These are phyloP conservation scores for Drosophila ironensis DNA, from an alignment of 1,140 invertebrate species.

Conservation along the genomic window DNA sequence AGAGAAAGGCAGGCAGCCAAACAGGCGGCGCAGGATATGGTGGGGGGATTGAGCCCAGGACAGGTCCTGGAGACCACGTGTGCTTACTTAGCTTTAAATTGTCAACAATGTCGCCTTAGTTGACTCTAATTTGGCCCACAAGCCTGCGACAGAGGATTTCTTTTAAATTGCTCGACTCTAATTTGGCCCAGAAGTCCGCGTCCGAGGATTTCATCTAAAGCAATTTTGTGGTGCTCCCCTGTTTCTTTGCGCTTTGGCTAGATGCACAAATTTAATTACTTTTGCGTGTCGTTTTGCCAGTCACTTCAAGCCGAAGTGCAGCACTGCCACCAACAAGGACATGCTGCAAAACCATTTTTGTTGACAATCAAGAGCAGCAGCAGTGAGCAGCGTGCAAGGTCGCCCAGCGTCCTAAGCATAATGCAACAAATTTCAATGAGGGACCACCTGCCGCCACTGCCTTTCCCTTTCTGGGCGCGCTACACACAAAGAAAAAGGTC, in stretches of 20 bases:
- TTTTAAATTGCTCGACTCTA: background rate
- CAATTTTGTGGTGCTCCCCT: too few relatives aligned
- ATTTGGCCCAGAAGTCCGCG: background rate
- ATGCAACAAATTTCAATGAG: constrained; percentile 77
- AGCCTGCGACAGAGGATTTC: constrained; percentile 10
- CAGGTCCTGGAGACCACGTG: constrained; percentile 15
- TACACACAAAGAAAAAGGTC: background rate
- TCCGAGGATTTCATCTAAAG: too few relatives aligned
- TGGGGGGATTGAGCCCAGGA: background rate
- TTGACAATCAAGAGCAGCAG: constrained; percentile 70
- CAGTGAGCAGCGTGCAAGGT: constrained; percentile 56
- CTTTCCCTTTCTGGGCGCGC: background rate
- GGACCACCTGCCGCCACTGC: constrained; percentile 44
- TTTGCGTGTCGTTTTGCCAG: constrained; percentile 66
- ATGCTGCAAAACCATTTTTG: constrained; percentile 68
- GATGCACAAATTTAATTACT: constrained; percentile 67
- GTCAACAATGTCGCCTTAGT: constrained; percentile 49
- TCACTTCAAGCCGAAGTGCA: constrained; percentile 63
- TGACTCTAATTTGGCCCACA: constrained; percentile 42
- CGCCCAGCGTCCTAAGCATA: constrained; percentile 61
- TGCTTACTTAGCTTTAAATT: constrained; percentile 53
- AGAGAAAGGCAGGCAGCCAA: background rate
- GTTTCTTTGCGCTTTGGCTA: constrained; percentile 7
- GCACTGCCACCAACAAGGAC: constrained; percentile 22
- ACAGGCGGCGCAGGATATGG: background rate